A percentile compares a stretch with the other conserved stretches of the same genome.
Conservation (phyloP, 2,888 invertebrate genomes). For the Thymelicus acteon region DNA sequence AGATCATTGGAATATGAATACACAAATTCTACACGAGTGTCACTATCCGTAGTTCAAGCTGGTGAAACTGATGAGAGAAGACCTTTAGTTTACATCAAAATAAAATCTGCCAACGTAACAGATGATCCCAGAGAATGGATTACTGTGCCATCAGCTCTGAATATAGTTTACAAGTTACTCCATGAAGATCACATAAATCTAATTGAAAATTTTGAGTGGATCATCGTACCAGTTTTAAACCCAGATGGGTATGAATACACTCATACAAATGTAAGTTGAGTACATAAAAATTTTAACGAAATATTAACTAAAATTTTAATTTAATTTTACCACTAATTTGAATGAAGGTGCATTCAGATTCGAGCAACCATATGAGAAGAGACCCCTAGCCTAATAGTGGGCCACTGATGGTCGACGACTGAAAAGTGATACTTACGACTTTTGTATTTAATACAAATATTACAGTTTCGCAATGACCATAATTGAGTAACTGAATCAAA, state of each 20-base stretch:
- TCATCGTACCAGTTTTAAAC: conserved; percentile 88
- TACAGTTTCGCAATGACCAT: no score
- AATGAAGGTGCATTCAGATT: no score
- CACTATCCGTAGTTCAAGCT: conserved; percentile 55
- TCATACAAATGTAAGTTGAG: conserved; percentile 76
- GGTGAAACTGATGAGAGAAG: conserved; percentile 60
- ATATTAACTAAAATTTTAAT: no score
- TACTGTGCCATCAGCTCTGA: conserved; percentile 87
- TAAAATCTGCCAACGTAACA: conserved; percentile 57
- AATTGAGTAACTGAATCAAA: no score
- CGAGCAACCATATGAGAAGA: no score
- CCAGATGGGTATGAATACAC: conserved; percentile 90
- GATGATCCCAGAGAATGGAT: conserved; percentile 88
- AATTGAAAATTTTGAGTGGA: conserved; percentile 86
- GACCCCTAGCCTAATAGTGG: no score
- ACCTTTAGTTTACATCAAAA: conserved; percentile 74
- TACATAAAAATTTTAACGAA: no score
- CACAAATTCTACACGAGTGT: conserved; percentile 47
- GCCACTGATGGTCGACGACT: no score
- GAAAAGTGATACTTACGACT: no score
- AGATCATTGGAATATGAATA: conserved; percentile 50
- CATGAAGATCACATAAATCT: conserved; percentile 70
- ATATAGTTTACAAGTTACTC: conserved; percentile 85
- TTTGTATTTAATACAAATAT: no score
- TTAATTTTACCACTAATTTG: background rate